Evolutionary conservation across 2,888 invertebrate species (phyloP), one percentile per base, ranked within the genome.

Genomic region (Pseudeuparius sepicola): DNA sequence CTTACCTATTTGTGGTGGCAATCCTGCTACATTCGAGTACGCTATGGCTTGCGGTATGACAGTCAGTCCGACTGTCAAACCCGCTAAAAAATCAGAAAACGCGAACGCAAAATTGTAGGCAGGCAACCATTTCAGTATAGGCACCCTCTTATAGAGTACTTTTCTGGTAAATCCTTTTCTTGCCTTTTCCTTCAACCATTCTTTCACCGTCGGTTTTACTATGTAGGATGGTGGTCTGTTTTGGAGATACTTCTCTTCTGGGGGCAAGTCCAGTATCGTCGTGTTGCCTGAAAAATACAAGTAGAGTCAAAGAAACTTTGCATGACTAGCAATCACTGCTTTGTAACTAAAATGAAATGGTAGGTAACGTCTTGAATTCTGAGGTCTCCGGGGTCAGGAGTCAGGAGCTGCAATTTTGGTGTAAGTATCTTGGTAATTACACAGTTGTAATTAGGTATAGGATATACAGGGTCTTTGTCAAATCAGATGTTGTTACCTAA

Each of bases 11-110:
- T 68, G 67, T 14, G 69, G 59, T 13, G 69, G 68, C 42, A 72
- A 53, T 35, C 69, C 71, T 17, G 71, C 71, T 15, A 72, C 63
- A 49, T 64, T 70, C 7, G 71, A 65, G 46, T 71, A 72, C 6
- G 71, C 71, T 32, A 72, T 67, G 2, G 50, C 53, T 36, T 54
- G 79, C 0, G 79, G 80, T 36, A 81, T 76, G 20, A 80, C 76
- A 1, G 78, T 80, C 29, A 81, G 61, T 1, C 78, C 79, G 4
- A 60, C 79, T 1, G 80, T 78, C 31, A 79, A 53, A 51, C 87
- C 87, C 24, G 88, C 87, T 24, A 89, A 78, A 31, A 83, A 53
- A 58, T 89, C 89, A 13, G 79, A 75, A 15, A 81, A 67, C 5
- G 82, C 73, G 47, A 71, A 75, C 28, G 71, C 63, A 20, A 68